phyloP scores from a whole-genome alignment of 2,113 vertebrate species.

The Peromyscus californicus region DNA sequence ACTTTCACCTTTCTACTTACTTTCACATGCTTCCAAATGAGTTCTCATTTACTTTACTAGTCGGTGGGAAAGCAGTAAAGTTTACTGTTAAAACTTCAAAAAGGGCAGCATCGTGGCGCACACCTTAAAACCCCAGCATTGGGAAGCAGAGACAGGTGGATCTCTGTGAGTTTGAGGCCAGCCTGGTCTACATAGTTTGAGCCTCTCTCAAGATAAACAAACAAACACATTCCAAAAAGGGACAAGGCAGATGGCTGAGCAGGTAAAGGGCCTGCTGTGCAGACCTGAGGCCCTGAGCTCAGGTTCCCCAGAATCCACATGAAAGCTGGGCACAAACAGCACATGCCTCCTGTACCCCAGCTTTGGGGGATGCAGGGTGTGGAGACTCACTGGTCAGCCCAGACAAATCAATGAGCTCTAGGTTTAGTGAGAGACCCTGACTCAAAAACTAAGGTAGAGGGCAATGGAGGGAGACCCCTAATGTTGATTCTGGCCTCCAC shows the following conservation, averaged over 20 bases:
- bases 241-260: background rate
- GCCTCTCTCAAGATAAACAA: background rate
- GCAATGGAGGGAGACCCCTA: background rate
- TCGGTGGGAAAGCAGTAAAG: background rate
- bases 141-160: background rate
- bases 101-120: accelerated
- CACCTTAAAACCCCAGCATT: background rate
- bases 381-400: background rate
- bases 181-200: background rate
- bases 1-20: background rate
- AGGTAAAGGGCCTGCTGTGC: no score
- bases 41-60: background rate
- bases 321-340: background rate
- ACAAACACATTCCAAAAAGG: background rate
- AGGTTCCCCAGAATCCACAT: background rate
- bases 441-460: background rate
- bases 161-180: background rate
- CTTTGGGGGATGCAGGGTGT: background rate
- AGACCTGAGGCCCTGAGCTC: background rate
- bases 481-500: background rate
- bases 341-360: background rate
- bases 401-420: background rate
- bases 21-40: constrained; percentile 1
- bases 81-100: background rate
- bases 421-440: background rate